Evolutionary conservation across 2,113 vertebrate genomes (phyloP), one percentile per base, ranked within the genome.

Genomic region (Callocephalon fimbriatum): DNA sequence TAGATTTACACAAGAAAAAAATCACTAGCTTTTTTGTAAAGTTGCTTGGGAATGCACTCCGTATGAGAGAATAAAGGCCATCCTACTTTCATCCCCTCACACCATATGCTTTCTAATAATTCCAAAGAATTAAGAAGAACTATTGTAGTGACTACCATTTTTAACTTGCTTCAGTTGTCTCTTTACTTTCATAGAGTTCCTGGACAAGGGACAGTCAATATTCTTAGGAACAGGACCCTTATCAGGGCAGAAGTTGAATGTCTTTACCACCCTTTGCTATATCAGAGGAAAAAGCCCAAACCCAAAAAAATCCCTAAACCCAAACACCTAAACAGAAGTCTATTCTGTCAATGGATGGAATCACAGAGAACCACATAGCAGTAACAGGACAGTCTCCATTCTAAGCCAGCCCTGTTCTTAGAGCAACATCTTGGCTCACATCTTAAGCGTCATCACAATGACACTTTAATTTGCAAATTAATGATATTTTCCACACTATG

Each of bases 371-470:
- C 6, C 53, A 72, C n/a, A 27, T 6, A 71, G 44, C 53, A 77
- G 45, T 27, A 38, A 50, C 11, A 20, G 21, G 2, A 12, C 0
- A 0, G 35, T 10, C 31, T 82, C 16, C 29, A 62, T 40, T 29
- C 23, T 40, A 38, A n/a, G 19, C 84, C 27, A 91, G 27, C 19
- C 15, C 44, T 48, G 19, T 32, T 68, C 3, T 1, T 29, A 26
- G n/a, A 76, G 15, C n/a, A 79, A 31, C 21, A 56, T 27, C 40
- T 78, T 56, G 29, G 40, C 50, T 90, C 29, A 13, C 0, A 0
- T 50, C 23, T 68, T 29, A 73, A 45, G 35, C 6, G 2, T n/a
- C 29, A 76, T 31, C 29, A 31, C 26, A 42, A 32, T 6, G 27
- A 61, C 15, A 37, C 12, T n/a, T 58, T 22, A 50, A 80, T 67